These are phyloP conservation scores for Zapus hudsonius DNA, from an alignment of 2,113 vertebrate species.

Conservation along the genomic window DNA sequence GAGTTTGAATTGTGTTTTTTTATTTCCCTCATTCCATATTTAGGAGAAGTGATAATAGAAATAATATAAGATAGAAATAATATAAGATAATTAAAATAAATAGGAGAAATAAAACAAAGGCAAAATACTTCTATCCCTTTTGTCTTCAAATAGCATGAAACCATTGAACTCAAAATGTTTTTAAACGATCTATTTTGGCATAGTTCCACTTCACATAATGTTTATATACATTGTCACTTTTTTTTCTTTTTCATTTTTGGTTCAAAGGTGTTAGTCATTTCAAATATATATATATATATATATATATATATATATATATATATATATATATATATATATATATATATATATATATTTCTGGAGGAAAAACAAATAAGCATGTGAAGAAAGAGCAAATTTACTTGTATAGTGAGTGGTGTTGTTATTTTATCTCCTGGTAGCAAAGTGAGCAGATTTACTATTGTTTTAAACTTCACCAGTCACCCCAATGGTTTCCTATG, in stretches of 20 bases:
- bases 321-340: no score
- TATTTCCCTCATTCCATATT: background rate
- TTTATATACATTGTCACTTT: background rate
- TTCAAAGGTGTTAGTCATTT: background rate
- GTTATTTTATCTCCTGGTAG: conserved; percentile 73
- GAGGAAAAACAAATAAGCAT: conserved; percentile 40
- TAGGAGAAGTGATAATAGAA: background rate
- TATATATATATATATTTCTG: no score
- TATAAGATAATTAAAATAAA: background rate
- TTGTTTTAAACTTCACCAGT: conserved; percentile 73
- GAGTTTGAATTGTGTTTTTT: background rate
- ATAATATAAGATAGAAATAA: background rate
- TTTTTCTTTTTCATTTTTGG: background rate
- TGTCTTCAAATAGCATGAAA: background rate
- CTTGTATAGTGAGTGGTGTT: conserved; percentile 50
- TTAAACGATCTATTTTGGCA: background rate
- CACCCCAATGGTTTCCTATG: conserved; percentile 64
- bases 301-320: no score
- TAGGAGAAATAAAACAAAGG: background rate
- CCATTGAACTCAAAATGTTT: background rate
- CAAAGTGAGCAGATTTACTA: conserved; percentile 71
- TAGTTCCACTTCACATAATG: background rate
- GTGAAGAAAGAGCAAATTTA: conserved; percentile 50
- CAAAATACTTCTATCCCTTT: background rate
- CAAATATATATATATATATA: no score